Evolutionary conservation across 2,888 invertebrate genomes (phyloP).

Genomic region (Synergus itoensis): DNA sequence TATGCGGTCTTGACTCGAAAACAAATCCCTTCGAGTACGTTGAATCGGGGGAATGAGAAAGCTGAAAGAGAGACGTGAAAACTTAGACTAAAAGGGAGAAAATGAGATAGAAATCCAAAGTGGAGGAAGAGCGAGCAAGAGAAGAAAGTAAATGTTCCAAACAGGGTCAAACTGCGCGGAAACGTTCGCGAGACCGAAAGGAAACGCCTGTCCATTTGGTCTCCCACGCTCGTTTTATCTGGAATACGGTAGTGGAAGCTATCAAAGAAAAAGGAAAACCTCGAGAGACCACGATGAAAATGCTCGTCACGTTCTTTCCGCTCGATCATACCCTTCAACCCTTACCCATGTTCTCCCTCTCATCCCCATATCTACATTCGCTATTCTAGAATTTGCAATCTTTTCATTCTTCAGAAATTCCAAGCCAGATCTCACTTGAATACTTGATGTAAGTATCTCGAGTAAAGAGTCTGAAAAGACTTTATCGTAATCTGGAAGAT

Average conservation of each 20-base stretch:
- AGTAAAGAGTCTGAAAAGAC: slow-evolving; percentile 5
- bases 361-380: not conserved
- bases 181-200: slow-evolving; percentile 55
- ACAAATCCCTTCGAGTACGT: slow-evolving; percentile 43
- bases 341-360: slow-evolving; percentile 26
- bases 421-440: slow-evolving; percentile 6
- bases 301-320: slow-evolving; percentile 51
- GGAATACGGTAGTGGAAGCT: slow-evolving; percentile 36
- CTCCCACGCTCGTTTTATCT: slow-evolving; percentile 44
- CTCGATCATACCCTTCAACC: slow-evolving; percentile 46
- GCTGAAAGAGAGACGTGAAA: slow-evolving; percentile 11
- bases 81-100: slow-evolving; percentile 45
- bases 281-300: slow-evolving; percentile 50
- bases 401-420: slow-evolving; percentile 35
- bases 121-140: slow-evolving; percentile 34
- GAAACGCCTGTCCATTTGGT: slow-evolving; percentile 58
- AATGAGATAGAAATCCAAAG: slow-evolving; percentile 43
- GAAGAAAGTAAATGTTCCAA: slow-evolving; percentile 59
- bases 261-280: slow-evolving; percentile 46
- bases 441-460: not conserved
- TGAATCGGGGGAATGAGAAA: slow-evolving; percentile 43
- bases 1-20: slow-evolving; percentile 44
- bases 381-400: slow-evolving; percentile 27
- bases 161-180: slow-evolving; percentile 59
- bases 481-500: slow-evolving; percentile 12